Percentiles rank a stretch among this genome's conserved stretches.
Evolutionary conservation across 2,888 invertebrate genomes (phyloP).

Genomic region (Trissoscelio sp.): DNA sequence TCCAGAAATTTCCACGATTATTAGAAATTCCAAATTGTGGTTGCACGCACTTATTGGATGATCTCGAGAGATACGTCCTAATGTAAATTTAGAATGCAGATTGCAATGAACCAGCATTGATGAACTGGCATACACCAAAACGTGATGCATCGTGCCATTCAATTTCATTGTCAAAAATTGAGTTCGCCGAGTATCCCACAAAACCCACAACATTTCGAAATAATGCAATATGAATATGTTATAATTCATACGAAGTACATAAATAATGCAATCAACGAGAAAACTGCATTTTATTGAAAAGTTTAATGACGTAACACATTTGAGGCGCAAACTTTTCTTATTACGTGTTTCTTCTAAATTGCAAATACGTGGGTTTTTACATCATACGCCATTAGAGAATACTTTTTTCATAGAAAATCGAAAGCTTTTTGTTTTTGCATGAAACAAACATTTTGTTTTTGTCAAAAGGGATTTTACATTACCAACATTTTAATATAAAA

Average conservation of each 20-base stretch:
- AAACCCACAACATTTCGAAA: conserved; percentile 10
- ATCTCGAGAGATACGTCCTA: conserved; percentile 52
- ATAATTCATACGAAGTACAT: conserved; percentile 18
- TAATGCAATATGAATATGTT: conserved; percentile 14
- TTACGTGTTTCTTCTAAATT: conserved; percentile 17
- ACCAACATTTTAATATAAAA: too few species aligned
- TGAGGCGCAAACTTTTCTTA: neutral
- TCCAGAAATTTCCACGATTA: conserved; percentile 70
- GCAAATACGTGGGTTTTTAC: neutral
- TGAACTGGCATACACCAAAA: conserved; percentile 24
- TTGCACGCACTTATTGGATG: conserved; percentile 66
- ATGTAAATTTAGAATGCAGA: conserved; percentile 69
- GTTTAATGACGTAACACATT: conserved; percentile 8
- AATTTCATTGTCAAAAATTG: conserved; percentile 41
- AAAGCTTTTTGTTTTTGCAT: too few species aligned
- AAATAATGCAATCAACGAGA: conserved; percentile 13
- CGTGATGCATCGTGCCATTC: conserved; percentile 28
- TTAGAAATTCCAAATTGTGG: conserved; percentile 67
- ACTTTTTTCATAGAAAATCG: neutral
- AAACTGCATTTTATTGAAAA: conserved; percentile 19
- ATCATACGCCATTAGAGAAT: too few species aligned
- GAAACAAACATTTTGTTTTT: too few species aligned
- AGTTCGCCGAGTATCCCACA: neutral
- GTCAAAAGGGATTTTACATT: too few species aligned
- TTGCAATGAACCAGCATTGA: conserved; percentile 51